phyloP scores from a whole-genome alignment of 2,113 vertebrate species.

The Aphyosemion australe region DNA sequence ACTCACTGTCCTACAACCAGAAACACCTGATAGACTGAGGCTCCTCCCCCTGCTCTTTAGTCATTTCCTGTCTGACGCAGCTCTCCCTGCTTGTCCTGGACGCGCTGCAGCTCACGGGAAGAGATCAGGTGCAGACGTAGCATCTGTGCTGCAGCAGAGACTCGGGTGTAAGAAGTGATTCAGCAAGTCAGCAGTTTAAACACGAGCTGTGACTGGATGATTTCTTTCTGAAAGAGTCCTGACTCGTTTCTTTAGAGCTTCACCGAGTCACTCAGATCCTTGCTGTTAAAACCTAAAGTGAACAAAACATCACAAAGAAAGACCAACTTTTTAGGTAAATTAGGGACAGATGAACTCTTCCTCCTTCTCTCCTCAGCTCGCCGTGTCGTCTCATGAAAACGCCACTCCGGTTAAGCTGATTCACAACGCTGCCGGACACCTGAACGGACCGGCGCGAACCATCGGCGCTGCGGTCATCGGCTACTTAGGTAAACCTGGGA shows the following conservation, averaged over 20 bases:
- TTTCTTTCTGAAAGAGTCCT: too few relatives aligned
- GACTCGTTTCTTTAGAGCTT: too few relatives aligned
- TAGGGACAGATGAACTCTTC: not conserved
- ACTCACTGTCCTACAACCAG: not conserved
- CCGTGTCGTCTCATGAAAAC: conserved; percentile 96
- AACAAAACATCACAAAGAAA: too few relatives aligned
- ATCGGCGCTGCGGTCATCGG: conserved; percentile 93
- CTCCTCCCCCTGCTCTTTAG: conserved; percentile 25
- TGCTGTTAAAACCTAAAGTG: too few relatives aligned
- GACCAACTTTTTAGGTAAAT: too few relatives aligned
- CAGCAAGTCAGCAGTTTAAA: not conserved
- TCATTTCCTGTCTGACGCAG: conserved; percentile 25
- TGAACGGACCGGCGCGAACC: conserved; percentile 92
- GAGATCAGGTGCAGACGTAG: not conserved
- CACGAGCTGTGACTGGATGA: too few relatives aligned
- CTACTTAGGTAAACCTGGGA: conserved; percentile 86
- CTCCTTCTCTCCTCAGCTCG: conserved; percentile 77
- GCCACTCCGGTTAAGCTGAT: conserved; percentile 95
- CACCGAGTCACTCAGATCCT: too few relatives aligned
- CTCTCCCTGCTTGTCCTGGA: conserved; percentile 2
- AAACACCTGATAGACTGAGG: too few relatives aligned
- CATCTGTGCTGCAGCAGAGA: conserved; percentile 9
- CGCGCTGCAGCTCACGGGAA: not conserved
- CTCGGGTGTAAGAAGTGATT: not conserved
- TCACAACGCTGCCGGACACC: conserved; percentile 93